A percentile compares a stretch with the other conserved stretches of the same genome.
phyloP scores from a whole-genome alignment of 2,888 invertebrate genomes.

The Brenthis daphne region DNA sequence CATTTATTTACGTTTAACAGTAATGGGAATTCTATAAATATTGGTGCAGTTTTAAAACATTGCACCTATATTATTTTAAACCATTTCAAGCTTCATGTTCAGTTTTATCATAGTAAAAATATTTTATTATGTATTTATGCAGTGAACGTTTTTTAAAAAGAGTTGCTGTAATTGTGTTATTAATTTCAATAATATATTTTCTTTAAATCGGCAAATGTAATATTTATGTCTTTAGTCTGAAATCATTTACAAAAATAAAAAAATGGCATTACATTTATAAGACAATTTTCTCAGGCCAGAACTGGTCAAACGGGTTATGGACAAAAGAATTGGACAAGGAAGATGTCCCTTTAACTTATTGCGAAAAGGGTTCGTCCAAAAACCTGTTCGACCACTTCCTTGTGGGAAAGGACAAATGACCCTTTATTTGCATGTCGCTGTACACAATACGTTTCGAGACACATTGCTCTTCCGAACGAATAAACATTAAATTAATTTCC shows the following conservation, averaged over 20 bases:
- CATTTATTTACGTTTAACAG: too few relatives aligned
- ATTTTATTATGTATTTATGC: too few relatives aligned
- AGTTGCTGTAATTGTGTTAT: too few relatives aligned
- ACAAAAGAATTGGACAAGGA: conserved; percentile 61
- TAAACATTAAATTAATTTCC: too few relatives aligned
- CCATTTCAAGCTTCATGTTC: too few relatives aligned
- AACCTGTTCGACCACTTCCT: conserved; percentile 72
- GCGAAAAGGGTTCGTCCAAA: conserved; percentile 63
- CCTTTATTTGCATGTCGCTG: conserved; percentile 67
- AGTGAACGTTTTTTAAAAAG: too few relatives aligned
- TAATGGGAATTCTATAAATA: too few relatives aligned
- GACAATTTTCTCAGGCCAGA: conserved; percentile 57
- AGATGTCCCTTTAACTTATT: conserved; percentile 56
- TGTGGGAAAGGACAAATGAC: conserved; percentile 75
- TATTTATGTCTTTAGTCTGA: neutral
- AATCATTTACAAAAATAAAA: conserved; percentile 8
- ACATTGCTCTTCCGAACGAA: conserved; percentile 39
- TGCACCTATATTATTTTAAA: too few relatives aligned
- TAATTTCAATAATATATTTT: too few relatives aligned
- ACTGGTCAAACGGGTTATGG: conserved; percentile 74
- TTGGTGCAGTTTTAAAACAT: too few relatives aligned
- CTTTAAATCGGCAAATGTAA: too few relatives aligned
- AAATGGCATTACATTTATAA: conserved; percentile 12
- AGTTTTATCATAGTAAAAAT: too few relatives aligned
- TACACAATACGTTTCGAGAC: conserved; percentile 40